Evolutionary conservation across 2,888 invertebrate genomes (phyloP), one percentile per base, ranked within the genome.

Genomic region (Fragum whitleyi): DNA sequence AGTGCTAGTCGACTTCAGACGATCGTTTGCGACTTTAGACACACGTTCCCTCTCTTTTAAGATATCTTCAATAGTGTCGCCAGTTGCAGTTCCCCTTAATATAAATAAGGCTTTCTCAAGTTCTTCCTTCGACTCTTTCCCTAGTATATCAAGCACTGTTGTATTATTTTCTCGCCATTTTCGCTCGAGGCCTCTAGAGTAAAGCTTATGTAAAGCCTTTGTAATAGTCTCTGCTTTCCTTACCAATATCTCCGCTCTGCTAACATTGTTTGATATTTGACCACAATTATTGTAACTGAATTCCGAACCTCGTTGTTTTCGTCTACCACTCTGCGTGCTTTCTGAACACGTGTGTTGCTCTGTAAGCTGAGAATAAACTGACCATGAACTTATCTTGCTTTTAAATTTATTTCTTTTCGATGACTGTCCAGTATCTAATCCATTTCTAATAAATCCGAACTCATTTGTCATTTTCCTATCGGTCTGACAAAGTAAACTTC

Each of bases 101-200:
- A 83, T 79, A 70, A 88, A 79, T n/a, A 85, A 68, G 9, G 88
- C 87, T 51, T 85, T 86, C 57, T 80, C 79, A 11, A 88, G 65
- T 29, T 87, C 80, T 68, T 86, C 86, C 36, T 77, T 77, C 2
- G 87, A 87, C 42, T 84, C 80, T 28, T 69, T 77, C 16, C 79
- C 81, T 0, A 88, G 73, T 39, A 85, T 65, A 57, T 85, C 83
- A 9, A 84, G 57, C 21, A 86, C 74, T 23, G 86, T 72, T 73
- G 68, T 77, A n/a, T 79, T 80, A 6, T 68, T 74, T 47, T 85
- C 79, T 26, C 70, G 77, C 39, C 67, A 70, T 59, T 76, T 85
- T 39, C 86, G 71, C 39, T 85, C 83, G 29, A 78, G 21, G 23
- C 79, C 77, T 42, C 77, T 69, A 26, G 81, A 79, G 62, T 88